These are phyloP conservation scores for Tinamus major DNA, from an alignment of 2,797 vertebrate species.

Conservation along the genomic window DNA sequence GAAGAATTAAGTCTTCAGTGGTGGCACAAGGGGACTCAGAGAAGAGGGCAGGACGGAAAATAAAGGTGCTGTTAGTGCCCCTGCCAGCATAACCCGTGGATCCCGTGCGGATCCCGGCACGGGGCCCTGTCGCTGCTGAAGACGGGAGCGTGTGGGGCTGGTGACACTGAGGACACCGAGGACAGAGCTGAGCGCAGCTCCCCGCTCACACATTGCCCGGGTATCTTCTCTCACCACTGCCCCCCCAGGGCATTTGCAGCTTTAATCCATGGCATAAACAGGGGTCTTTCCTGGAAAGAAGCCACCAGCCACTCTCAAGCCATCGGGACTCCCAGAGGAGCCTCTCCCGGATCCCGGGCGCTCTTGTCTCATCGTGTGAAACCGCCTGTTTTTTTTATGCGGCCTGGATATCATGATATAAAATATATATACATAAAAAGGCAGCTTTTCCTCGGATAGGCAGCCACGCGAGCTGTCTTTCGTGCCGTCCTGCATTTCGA, in stretches of 20 bases:
- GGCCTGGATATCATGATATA: not conserved
- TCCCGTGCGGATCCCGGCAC: not conserved
- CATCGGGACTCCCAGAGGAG: too few relatives aligned
- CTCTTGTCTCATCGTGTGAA: not conserved
- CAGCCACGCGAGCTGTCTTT: not conserved
- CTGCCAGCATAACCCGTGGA: not conserved
- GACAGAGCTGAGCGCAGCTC: slow-evolving; percentile 56
- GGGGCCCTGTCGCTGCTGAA: too few relatives aligned
- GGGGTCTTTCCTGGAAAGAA: not conserved
- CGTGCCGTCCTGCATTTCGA: not conserved
- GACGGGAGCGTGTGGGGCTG: too few relatives aligned
- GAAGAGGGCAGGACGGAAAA: not conserved
- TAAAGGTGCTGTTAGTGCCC: not conserved
- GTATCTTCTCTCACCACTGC: not conserved
- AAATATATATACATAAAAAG: not conserved
- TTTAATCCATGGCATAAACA: not conserved
- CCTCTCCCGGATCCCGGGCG: not conserved
- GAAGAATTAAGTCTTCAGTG: not conserved
- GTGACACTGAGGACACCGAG: not conserved
- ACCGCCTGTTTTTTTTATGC: not conserved
- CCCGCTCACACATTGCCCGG: not conserved
- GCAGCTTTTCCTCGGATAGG: not conserved
- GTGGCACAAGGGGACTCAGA: not conserved
- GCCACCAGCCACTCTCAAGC: too few relatives aligned
- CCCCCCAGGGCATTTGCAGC: not conserved